Base-by-base conservation (phyloP, 2,113 vertebrate species). In the Daubentonia madagascariensis region DNA sequence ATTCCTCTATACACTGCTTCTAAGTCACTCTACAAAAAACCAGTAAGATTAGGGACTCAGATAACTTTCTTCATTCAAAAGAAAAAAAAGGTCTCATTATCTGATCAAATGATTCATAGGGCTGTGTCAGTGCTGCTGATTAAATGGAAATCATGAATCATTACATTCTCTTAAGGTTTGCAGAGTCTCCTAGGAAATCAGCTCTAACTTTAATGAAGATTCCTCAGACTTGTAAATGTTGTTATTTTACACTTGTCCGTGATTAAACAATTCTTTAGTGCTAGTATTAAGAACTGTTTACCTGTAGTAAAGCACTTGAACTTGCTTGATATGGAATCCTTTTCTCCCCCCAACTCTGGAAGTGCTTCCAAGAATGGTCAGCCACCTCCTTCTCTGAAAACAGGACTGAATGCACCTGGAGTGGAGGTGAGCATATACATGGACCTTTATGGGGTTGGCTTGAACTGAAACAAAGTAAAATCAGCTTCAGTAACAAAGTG, bases 251-350 rank as follows among this genome's bases (percentile, higher is more conserved):
- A 48, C 8, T 23, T 93, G 54, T 65, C 67, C 1, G 0, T 50
- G 30, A 84, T 98, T 97, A 91, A 97, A 88, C 68, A 65, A n/a
- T 61, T 86, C 32, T 4, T 84, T 91, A 86, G 76, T 37, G 22
- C 30, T 48, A 20, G 40, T 57, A 23, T 68, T 91, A 63, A 35
- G 52, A 22, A 22, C 70, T 70, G 5, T 70, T 96, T 93, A 79
- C 63, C n/a, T 79, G 9, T 63, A 75, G 70, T 17, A 85, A 92
- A 94, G n/a, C 67, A 5, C 61, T 91, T 85, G 75, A 93, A 92
- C 75, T 80, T 85, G 68, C 37, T 84, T 23, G 63, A 54, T 7
- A 4, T 85, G 30, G 32, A 50, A 52, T 52, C 52, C 22, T 65
- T 22, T 40, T 30, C 18, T 22, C 7, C 8, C 32, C 28, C 28